Evolutionary conservation across 2,888 invertebrate species (phyloP), one percentile per base, ranked within the genome.

Genomic region (Metopia argyrocephala): DNA sequence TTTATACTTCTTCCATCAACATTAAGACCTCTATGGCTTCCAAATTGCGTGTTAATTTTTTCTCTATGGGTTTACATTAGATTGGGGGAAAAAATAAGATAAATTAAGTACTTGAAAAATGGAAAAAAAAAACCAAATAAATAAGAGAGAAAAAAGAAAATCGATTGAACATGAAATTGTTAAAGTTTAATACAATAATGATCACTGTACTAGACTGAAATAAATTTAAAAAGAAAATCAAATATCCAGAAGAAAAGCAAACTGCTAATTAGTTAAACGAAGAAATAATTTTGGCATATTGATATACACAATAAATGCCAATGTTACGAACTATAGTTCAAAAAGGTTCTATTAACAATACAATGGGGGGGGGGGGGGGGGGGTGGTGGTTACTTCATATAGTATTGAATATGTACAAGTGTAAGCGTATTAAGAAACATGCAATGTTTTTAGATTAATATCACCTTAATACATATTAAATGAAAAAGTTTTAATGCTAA

Each of bases 191-290:
- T 20, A 21, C 56, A 28, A 23, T 70, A 15, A 59, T 45, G 9
- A 52, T 38, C 6, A 66, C 46, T 38, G 15, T 18, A 15, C 38
- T 38, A 6, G 15, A 38, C 38, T 12, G 18, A 18, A 56, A 18
- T 20, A 18, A 71, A 31, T 48, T 28, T 9, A 25, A 57, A 6
- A n/a, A 23, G 25, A n/a, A 54, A 27, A 1, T 0, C 2, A 15
- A 50, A 48, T 20, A 73, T 50, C 18, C 25, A 3, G 1, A 9
- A 28, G 56, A 61, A 66, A 48, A 66, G 46, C 31, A 61, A 57
- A 50, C 50, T 70, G 70, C 62, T 81, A 81, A 81, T 78, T 81
- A 78, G 61, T 75, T 78, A 27, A 6, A 31, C 50, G 28, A 52
- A 70, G 52, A 31, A 28, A 46, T 64, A 69, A 27, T 12, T 73